These are phyloP conservation scores for Myiotriccus ornatus DNA, from an alignment of 2,797 vertebrate genomes.

Conservation along the genomic window DNA sequence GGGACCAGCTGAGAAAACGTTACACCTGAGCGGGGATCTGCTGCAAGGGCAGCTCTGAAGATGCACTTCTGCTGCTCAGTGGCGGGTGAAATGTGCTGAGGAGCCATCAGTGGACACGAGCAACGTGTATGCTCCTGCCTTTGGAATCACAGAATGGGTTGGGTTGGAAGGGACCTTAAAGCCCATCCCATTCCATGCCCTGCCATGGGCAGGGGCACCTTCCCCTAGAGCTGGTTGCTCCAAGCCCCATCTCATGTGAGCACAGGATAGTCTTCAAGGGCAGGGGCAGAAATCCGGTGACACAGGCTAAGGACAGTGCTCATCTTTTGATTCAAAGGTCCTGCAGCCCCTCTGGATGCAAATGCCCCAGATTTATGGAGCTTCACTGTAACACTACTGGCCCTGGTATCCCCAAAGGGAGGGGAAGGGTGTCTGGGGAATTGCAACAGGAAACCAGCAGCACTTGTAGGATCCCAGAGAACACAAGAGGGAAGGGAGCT, in stretches of 20 bases:
- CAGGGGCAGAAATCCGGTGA: not conserved
- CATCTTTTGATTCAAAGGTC: not conserved
- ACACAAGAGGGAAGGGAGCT: not conserved
- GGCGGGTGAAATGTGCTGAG: accelerated
- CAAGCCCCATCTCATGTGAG: not conserved
- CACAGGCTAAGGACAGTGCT: not conserved
- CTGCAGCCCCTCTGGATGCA: not conserved
- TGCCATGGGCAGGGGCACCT: not conserved
- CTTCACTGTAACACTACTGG: accelerated
- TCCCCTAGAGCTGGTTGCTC: not conserved
- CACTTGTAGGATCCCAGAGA: not conserved
- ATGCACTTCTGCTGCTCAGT: not conserved
- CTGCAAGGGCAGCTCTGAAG: not conserved
- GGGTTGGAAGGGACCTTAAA: not conserved
- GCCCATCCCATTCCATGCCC: not conserved
- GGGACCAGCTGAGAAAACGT: not conserved
- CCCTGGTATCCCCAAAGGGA: not conserved
- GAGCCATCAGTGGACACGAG: not conserved
- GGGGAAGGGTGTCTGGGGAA: not conserved
- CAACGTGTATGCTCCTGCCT: accelerated
- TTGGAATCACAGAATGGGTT: not conserved
- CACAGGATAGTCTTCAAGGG: not conserved
- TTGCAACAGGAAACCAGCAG: not conserved
- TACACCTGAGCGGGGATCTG: not conserved
- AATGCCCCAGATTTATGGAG: not conserved